Base-by-base conservation (phyloP, 1,140 invertebrate species). In the Tetramorium parvispinum region DNA sequence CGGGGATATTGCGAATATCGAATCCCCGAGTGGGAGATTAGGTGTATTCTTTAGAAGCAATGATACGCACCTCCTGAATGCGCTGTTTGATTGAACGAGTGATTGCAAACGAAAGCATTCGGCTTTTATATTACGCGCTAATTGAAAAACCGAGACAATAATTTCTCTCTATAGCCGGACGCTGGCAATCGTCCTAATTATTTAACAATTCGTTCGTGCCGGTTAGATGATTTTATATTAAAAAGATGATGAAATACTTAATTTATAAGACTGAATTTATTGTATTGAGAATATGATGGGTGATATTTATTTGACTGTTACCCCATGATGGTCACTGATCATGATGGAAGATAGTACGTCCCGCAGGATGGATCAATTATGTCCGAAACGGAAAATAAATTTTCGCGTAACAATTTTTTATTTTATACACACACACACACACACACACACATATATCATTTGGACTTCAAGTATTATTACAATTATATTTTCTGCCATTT, bases 21-120 rank as follows among this genome's bases (percentile, higher is more conserved):
- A 55, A 79, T 65, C 46, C 3, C 27, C 61, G 61, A 53, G 61
- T 53, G 61, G 32, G 61, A 79, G 46, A 79, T 79, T 79, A 79
- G 46, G 16, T 53, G n/a, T 79, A 79, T 65, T 79, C 77, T 53
- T 79, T 65, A 21, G 59, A 4, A 49, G 46, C 61, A 37, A 40
- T 53, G 27, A 40, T n/a, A 57, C 40, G 18, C 43, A 24, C 21
- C 55, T 43, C 73, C 37, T 77, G 73, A 79, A 79, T 37, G 49
- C n/a, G 10, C 27, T 57, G 55, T 78, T 61, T 78, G 57, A 63
- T 63, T 63, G 40, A 43, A 57, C 75, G n/a, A 57, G 21, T 21
- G 43, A 68, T 68, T 51, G 77, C 27, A 24, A 16, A 13, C 18
- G 43, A 46, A 61, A 61, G 37, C 27, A 16, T 21, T 32, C 13